These are phyloP conservation scores for Leptura quadrifasciata DNA, from an alignment of 2,888 invertebrate species.

Conservation along the genomic window DNA sequence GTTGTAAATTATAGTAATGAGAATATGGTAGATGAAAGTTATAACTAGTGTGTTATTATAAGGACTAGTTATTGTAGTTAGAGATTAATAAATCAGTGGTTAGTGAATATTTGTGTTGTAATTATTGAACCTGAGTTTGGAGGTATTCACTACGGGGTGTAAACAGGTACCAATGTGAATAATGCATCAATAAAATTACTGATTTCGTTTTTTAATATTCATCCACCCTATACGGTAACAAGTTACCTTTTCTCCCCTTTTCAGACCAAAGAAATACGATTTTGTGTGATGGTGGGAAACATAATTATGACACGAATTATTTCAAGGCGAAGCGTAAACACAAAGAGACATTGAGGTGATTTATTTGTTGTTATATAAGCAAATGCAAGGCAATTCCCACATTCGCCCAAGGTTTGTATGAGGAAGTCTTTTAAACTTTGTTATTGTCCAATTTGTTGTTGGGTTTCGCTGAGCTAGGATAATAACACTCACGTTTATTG, in stretches of 20 bases:
- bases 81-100: too few relatives aligned
- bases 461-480: conserved; percentile 39
- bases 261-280: not conserved
- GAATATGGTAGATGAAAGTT: too few relatives aligned
- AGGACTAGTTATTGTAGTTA: too few relatives aligned
- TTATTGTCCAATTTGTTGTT: conserved; percentile 40
- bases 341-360: conserved; percentile 20
- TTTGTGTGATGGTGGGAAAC: conserved; percentile 2
- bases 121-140: too few relatives aligned
- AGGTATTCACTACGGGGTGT: too few relatives aligned
- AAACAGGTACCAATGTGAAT: too few relatives aligned
- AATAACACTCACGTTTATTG: conserved; percentile 41
- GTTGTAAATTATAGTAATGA: too few relatives aligned
- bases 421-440: conserved; percentile 40
- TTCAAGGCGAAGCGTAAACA: conserved; percentile 15
- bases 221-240: too few relatives aligned
- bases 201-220: too few relatives aligned
- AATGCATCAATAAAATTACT: too few relatives aligned
- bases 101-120: too few relatives aligned
- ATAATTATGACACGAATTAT: conserved; percentile 14
- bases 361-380: conserved; percentile 34
- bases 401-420: conserved; percentile 27
- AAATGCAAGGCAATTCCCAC: conserved; percentile 36
- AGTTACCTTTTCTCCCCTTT: not conserved
- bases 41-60: too few relatives aligned